Conservation (phyloP, 1,140 invertebrate genomes). For the Pachypsylla venusta region DNA sequence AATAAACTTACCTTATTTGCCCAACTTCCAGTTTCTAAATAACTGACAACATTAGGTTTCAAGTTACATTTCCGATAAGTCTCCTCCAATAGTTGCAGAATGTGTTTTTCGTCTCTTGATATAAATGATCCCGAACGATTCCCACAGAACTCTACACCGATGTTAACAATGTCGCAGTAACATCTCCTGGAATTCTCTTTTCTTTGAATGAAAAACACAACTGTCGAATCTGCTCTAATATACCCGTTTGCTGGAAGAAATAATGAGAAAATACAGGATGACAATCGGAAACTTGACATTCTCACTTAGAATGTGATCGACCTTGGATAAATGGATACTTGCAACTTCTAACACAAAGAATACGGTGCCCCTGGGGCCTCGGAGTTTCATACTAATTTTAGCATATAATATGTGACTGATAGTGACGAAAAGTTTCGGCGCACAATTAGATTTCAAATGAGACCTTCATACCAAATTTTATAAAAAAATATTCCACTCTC, state of each 20-base stretch:
- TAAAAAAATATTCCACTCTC: too few species aligned
- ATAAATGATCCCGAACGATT: neutral
- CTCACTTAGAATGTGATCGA: neutral
- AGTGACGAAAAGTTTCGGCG: too few species aligned
- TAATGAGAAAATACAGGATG: neutral
- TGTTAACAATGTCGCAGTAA: neutral
- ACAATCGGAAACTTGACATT: neutral
- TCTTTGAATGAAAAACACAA: neutral
- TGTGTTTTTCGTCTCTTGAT: neutral
- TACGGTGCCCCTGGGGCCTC: too few species aligned
- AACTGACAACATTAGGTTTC: conserved; percentile 1
- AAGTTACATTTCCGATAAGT: conserved; percentile 1
- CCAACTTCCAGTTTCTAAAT: conserved; percentile 3
- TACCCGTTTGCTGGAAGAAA: conserved; percentile 1
- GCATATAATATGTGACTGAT: too few species aligned
- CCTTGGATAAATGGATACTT: neutral
- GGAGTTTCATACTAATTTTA: too few species aligned
- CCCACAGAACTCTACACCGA: neutral
- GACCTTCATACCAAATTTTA: too few species aligned
- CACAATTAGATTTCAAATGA: too few species aligned
- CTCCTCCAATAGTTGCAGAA: neutral
- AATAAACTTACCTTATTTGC: neutral
- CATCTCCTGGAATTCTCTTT: neutral
- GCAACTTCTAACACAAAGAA: too few species aligned
- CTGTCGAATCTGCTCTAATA: neutral